Conservation (phyloP, 2,797 vertebrate species). For the Tenualosa thibaudeaui region DNA sequence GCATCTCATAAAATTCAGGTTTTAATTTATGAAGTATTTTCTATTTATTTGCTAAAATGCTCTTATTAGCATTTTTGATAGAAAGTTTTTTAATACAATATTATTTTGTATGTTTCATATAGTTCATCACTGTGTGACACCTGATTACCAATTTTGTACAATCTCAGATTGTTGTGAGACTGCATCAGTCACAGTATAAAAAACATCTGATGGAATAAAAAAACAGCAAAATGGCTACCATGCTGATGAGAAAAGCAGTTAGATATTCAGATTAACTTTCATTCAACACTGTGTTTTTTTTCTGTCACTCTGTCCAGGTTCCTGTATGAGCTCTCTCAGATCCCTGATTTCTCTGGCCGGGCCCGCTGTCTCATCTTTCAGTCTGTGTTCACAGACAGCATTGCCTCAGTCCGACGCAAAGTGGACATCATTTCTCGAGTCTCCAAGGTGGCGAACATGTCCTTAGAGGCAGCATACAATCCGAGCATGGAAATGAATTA, state of each 20-base stretch:
- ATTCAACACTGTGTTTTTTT: neutral
- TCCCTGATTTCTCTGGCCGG: conserved; percentile 88
- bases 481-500: neutral
- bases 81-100: neutral
- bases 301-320: conserved; percentile 75
- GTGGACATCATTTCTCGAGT: conserved; percentile 79
- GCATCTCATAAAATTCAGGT: neutral
- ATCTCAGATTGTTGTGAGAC: no score
- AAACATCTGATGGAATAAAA: no score
- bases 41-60: neutral
- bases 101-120: neutral
- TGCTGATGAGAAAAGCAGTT: no score
- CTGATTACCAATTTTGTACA: no score
- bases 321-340: conserved; percentile 92
- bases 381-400: conserved; percentile 83
- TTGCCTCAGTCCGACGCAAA: conserved; percentile 80
- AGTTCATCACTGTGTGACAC: no score
- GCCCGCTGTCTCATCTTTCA: conserved; percentile 92
- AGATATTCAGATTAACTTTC: neutral
- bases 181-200: no score
- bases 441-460: conserved; percentile 78
- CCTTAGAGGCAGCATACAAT: neutral
- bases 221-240: no score
- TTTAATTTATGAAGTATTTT: neutral
- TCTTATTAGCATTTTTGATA: neutral